Percentiles rank a stretch among this genome's conserved stretches.
phyloP scores from a whole-genome alignment of 2,888 invertebrate genomes.

The Teleogryllus oceanicus region DNA sequence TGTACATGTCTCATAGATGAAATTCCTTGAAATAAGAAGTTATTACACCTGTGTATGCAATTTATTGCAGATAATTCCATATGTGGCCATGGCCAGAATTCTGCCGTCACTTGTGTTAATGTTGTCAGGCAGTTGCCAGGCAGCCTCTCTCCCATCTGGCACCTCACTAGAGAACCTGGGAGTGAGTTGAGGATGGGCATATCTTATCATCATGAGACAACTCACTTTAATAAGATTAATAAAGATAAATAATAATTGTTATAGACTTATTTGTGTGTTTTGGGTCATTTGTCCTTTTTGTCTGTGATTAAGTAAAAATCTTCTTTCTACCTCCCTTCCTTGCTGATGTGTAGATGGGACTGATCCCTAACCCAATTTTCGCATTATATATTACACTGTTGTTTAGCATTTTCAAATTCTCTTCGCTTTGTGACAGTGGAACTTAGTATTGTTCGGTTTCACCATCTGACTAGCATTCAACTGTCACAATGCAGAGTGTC shows the following conservation, averaged over 20 bases:
- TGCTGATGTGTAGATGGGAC: neutral
- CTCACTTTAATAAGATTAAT: constrained; percentile 20
- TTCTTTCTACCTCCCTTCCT: neutral
- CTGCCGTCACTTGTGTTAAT: neutral
- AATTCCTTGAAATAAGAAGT: neutral
- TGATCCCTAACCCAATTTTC: neutral
- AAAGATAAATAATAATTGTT: constrained; percentile 28
- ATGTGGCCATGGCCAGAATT: neutral
- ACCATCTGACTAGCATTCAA: too few species aligned
- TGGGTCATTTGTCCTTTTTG: constrained; percentile 26
- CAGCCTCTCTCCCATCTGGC: neutral
- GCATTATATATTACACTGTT: neutral
- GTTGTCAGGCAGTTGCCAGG: neutral
- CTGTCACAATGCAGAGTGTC: too few species aligned
- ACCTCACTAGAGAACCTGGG: neutral
- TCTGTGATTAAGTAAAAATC: constrained; percentile 29
- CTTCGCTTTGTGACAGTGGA: neutral
- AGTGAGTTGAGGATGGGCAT: neutral
- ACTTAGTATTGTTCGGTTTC: too few species aligned
- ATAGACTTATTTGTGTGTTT: constrained; percentile 29
- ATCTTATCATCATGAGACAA: constrained; percentile 11
- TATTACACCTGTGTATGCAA: neutral
- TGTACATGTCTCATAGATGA: neutral
- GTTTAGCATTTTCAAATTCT: neutral
- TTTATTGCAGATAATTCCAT: neutral